phyloP scores from a whole-genome alignment of 2,797 vertebrate species.

The Danio aesculapii region DNA sequence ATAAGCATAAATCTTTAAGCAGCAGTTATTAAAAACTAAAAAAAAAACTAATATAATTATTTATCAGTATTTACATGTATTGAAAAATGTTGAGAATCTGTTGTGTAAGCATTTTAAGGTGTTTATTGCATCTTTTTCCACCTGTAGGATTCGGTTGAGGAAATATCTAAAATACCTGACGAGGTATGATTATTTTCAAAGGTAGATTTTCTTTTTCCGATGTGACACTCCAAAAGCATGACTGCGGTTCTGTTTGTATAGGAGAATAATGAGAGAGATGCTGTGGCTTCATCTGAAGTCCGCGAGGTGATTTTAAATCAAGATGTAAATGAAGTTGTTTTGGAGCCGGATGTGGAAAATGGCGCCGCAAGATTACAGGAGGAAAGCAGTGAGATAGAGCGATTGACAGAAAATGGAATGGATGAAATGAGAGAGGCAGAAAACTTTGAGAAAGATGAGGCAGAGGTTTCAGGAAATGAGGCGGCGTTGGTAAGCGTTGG shows the following conservation, averaged over 20 bases:
- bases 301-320: constrained; percentile 65
- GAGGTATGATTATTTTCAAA: constrained; percentile 66
- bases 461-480: constrained; percentile 63
- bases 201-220: background rate
- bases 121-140: constrained; percentile 46
- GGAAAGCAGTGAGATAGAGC: constrained; percentile 50
- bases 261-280: constrained; percentile 41
- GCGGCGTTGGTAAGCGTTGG: constrained; percentile 66
- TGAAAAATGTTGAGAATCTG: no score
- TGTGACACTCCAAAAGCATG: constrained; percentile 61
- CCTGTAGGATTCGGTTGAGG: constrained; percentile 72
- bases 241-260: constrained; percentile 67
- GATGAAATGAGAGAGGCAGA: constrained; percentile 47
- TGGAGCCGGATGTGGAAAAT: constrained; percentile 68
- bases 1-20: no score
- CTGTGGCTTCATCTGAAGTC: constrained; percentile 11
- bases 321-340: constrained; percentile 60
- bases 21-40: no score
- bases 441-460: constrained; percentile 34
- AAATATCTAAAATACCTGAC: constrained; percentile 60
- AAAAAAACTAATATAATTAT: no score
- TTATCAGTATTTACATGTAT: no score
- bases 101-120: background rate
- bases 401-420: constrained; percentile 33
- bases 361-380: constrained; percentile 39